Base-by-base conservation (phyloP, 2,797 vertebrate genomes). In the Lacerta viridis region DNA sequence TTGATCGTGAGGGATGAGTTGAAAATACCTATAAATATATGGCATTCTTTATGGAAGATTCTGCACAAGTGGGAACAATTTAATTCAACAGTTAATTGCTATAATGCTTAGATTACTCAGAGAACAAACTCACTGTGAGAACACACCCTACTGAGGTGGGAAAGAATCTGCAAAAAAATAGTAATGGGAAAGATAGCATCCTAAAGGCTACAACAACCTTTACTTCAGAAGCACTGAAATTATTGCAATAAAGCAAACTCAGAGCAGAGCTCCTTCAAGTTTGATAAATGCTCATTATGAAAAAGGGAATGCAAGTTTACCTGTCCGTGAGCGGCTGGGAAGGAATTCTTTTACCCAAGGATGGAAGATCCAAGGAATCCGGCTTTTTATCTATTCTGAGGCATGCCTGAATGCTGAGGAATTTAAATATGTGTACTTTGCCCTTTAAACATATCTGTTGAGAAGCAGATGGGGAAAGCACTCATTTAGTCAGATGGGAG, bases 361-460 rank as follows among this genome's bases (percentile, higher is more conserved):
- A 98, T 0, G 98, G 98, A 78, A 99, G 97, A 96, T 99, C 99
- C 91, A 99, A 95, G 39, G 98, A 98, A 96, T 99, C 99, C 2
- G 99, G 98, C 93, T 99, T 99, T 95, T 99, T 99, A 93, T 99
- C 99, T 96, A 97, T 97, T 94, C 99, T 98, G 93, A 99, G 99
- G 79, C 99, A 99, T 0, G 98, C 98, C 95, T 99, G 98, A 88
- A 99, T 98, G 95, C 98, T 99, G 95, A 99, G 97, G 96, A 98
- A 99, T 96, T 99, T 99, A 95, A 99, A 99, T 96, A 99, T 99
- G 92, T 99, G 99, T 66, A 99, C 98, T 97, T 98, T 99, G 92
- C 99, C 99, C 95, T 99, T 99, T 83, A 99, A 97, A 94, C 99
- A 99, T 94, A 99, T 99, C 99, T 99, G 97, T 96, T 96, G 95